phyloP scores from a whole-genome alignment of 2,888 invertebrate species.

The Ochlodes sylvanus region DNA sequence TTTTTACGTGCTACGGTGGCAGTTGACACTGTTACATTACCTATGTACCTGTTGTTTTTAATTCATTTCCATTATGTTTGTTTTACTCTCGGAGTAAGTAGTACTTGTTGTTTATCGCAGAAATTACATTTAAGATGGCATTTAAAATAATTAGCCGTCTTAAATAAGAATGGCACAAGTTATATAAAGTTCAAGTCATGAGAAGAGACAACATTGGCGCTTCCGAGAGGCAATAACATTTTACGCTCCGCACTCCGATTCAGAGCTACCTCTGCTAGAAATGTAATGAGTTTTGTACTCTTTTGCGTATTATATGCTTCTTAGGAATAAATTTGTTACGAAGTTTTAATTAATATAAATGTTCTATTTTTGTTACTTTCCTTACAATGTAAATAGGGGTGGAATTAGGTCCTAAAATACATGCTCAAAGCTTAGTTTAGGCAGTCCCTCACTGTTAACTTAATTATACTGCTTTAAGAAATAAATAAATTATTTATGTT shows the following conservation, averaged over 20 bases:
- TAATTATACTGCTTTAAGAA: too few relatives aligned
- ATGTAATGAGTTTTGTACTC: conserved; percentile 26
- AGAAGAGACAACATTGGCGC: conserved; percentile 29
- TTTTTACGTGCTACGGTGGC: too few relatives aligned
- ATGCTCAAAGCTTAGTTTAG: too few relatives aligned
- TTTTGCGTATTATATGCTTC: conserved; percentile 1
- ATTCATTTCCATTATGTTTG: background rate
- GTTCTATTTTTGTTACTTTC: too few relatives aligned
- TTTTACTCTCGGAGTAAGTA: background rate
- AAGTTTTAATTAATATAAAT: background rate
- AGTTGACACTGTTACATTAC: too few relatives aligned
- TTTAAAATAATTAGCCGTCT: conserved; percentile 11
- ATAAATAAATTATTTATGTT: too few relatives aligned
- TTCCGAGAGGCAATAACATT: conserved; percentile 32
- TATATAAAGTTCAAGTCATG: conserved; percentile 23
- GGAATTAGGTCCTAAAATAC: too few relatives aligned
- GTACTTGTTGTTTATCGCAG: conserved; percentile 4
- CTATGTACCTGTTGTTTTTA: background rate
- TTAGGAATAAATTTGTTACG: background rate
- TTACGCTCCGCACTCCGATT: conserved; percentile 22
- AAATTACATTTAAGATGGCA: conserved; percentile 4
- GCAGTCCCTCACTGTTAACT: too few relatives aligned
- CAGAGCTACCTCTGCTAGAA: conserved; percentile 9
- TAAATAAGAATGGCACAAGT: conserved; percentile 15
- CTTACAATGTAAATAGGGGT: too few relatives aligned